Evolutionary conservation across 1,140 invertebrate species (phyloP).

Genomic region (Saxidomus purpurata): DNA sequence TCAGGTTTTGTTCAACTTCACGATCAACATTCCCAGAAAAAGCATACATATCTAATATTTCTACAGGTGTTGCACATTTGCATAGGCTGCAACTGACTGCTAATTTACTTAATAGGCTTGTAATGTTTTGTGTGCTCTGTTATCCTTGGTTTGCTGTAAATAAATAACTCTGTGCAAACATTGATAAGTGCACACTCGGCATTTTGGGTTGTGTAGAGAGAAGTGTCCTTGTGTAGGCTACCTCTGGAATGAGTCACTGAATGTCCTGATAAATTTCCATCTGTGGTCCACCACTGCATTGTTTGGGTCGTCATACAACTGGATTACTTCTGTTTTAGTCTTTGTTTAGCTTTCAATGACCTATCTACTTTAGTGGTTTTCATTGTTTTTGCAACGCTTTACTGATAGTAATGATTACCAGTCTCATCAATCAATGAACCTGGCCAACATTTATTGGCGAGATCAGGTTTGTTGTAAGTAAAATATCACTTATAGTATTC

Average conservation of each 20-base stretch:
- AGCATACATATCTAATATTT: background rate
- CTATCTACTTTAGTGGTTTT: background rate
- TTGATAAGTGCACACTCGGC: background rate
- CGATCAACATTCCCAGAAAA: background rate
- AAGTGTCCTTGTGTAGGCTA: background rate
- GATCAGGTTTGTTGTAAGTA: too few relatives aligned
- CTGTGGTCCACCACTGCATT: background rate
- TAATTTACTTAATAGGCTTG: background rate
- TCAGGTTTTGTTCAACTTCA: slow-evolving; percentile 6
- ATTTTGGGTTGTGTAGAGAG: slow-evolving; percentile 12
- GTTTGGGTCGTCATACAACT: background rate
- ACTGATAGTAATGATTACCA: background rate
- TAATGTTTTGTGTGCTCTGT: background rate
- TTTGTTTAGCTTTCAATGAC: background rate
- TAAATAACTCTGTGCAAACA: background rate
- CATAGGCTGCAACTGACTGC: background rate
- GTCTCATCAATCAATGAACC: slow-evolving; percentile 8
- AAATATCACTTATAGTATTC: too few relatives aligned
- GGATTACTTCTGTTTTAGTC: background rate
- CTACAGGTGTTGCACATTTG: slow-evolving; percentile 18
- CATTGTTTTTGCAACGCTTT: background rate
- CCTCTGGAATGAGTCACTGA: background rate
- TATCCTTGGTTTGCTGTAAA: slow-evolving; percentile 12
- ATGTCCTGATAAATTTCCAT: background rate
- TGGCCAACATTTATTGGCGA: too few relatives aligned